Conservation (phyloP, 2,888 invertebrate species). For the Aromia moschata region DNA sequence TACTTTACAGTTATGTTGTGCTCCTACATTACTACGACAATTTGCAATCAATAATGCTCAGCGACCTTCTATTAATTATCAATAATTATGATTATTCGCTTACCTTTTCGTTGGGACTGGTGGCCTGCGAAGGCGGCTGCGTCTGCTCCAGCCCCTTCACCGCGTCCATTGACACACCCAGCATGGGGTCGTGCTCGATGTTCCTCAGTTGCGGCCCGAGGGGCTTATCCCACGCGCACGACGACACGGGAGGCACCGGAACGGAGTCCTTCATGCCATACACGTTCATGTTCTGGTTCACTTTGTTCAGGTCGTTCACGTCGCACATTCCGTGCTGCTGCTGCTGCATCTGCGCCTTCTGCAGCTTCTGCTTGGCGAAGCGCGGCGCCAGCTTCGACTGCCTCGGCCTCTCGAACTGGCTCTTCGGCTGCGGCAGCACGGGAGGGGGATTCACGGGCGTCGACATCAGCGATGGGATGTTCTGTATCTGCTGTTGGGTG, state of each 20-base stretch:
- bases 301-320: slow-evolving; percentile 64
- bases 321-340: slow-evolving; percentile 59
- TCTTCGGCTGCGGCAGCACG: slow-evolving; percentile 55
- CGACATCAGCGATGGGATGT: slow-evolving; percentile 64
- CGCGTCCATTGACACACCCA: slow-evolving; percentile 55
- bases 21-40: too few relatives aligned
- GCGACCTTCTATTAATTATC: too few relatives aligned
- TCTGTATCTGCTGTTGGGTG: slow-evolving; percentile 62
- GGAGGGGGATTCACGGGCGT: slow-evolving; percentile 65
- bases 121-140: slow-evolving; percentile 64
- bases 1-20: too few relatives aligned
- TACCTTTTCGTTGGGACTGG: slow-evolving; percentile 61
- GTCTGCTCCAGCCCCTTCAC: slow-evolving; percentile 58
- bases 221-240: slow-evolving; percentile 85
- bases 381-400: slow-evolving; percentile 68
- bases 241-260: slow-evolving; percentile 55
- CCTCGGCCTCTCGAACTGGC: slow-evolving; percentile 59
- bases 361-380: slow-evolving; percentile 76
- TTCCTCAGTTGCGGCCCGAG: slow-evolving; percentile 75
- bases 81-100: too few relatives aligned
- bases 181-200: slow-evolving; percentile 57
- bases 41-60: too few relatives aligned
- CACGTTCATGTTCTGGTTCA: slow-evolving; percentile 54
- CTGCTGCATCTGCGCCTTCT: slow-evolving; percentile 63
- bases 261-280: slow-evolving; percentile 54